Conservation (phyloP, 2,797 vertebrate genomes). For the Limnodromus scolopaceus region DNA sequence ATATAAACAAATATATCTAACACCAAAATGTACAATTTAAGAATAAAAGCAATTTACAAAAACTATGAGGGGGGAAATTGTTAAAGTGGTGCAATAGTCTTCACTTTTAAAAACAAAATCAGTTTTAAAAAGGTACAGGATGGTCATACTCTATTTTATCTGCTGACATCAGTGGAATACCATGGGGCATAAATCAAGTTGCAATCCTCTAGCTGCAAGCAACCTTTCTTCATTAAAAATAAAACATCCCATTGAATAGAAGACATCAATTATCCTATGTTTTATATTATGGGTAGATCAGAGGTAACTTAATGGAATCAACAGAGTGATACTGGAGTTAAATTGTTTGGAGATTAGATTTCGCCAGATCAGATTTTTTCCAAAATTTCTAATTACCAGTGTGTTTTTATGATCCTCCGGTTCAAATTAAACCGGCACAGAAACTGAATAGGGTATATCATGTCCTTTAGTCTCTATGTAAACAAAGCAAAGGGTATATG, state of each 20-base stretch:
- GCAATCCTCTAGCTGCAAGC: not conserved
- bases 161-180: not conserved
- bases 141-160: not conserved
- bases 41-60: not conserved
- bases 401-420: not conserved
- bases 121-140: not conserved
- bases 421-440: not conserved
- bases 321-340: not conserved
- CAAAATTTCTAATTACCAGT: not conserved
- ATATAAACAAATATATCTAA: not conserved
- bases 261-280: not conserved
- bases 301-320: not conserved
- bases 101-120: not conserved
- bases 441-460: not conserved
- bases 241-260: not conserved
- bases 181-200: not conserved
- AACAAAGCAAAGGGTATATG: not conserved
- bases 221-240: constrained; percentile 24
- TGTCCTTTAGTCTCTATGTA: not conserved
- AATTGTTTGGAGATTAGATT: not conserved
- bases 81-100: not conserved
- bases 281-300: not conserved
- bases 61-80: not conserved
- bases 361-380: not conserved
- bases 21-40: not conserved